Conservation (phyloP, 2,113 vertebrate genomes). For the Trichomycterus rosablanca region DNA sequence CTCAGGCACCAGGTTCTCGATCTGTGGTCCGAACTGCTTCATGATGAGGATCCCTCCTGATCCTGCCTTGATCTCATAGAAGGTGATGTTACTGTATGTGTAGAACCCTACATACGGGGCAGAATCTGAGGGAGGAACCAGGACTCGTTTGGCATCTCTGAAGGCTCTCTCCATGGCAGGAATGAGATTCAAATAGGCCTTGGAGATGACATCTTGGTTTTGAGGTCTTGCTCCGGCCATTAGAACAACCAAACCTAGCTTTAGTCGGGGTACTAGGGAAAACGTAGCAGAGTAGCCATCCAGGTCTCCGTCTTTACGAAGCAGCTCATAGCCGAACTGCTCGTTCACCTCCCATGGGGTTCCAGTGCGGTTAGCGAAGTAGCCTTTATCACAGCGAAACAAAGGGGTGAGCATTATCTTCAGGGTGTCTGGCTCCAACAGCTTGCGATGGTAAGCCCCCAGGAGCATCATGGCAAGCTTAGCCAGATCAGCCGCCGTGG, state of each 20-base stretch:
- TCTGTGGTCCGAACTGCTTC: slow-evolving; percentile 87
- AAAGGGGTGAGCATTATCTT: slow-evolving; percentile 81
- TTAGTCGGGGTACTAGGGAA: slow-evolving; percentile 80
- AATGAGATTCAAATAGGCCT: slow-evolving; percentile 73
- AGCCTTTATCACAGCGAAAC: slow-evolving; percentile 75
- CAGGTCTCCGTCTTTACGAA: slow-evolving; percentile 85
- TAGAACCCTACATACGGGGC: slow-evolving; percentile 80
- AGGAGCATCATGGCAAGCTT: slow-evolving; percentile 81
- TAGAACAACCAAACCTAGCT: slow-evolving; percentile 78
- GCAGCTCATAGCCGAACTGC: slow-evolving; percentile 76
- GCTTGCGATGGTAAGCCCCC: slow-evolving; percentile 61
- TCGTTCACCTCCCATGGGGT: slow-evolving; percentile 89
- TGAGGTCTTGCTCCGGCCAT: slow-evolving; percentile 81
- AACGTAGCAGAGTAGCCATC: slow-evolving; percentile 85
- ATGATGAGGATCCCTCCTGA: slow-evolving; percentile 73
- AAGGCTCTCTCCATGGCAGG: slow-evolving; percentile 77
- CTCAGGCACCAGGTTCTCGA: slow-evolving; percentile 75
- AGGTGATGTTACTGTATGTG: slow-evolving; percentile 83
- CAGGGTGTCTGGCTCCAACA: slow-evolving; percentile 75
- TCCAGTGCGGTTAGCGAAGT: slow-evolving; percentile 83
- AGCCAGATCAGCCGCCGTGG: slow-evolving; percentile 82
- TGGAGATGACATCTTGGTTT: slow-evolving; percentile 68
- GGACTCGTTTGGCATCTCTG: slow-evolving; percentile 65
- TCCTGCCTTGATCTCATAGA: slow-evolving; percentile 80
- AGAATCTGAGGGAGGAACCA: slow-evolving; percentile 71